Percentiles rank a stretch among this genome's conserved stretches.
Conservation (phyloP, 53 echinoderm and acorn worm species). For the Holothuria leucospilota region DNA sequence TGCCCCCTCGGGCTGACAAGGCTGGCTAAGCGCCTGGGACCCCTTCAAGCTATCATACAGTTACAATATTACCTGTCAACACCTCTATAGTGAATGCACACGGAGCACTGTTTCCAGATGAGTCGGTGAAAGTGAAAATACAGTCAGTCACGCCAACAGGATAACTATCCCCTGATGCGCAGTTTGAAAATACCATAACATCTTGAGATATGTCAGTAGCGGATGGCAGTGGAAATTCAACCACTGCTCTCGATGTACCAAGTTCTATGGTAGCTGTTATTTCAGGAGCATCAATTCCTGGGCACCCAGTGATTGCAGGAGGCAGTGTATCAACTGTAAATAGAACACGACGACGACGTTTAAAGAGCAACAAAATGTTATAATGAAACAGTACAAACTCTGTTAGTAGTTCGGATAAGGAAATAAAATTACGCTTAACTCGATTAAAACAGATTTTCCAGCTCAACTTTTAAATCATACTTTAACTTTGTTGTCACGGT, state of each 20-base stretch:
- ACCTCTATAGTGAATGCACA: not conserved
- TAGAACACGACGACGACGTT: not conserved
- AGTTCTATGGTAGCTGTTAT: not conserved
- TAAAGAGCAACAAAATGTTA: no score
- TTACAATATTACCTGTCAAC: not conserved
- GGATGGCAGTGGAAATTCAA: not conserved
- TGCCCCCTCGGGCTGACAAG: no score
- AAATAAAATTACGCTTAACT: no score
- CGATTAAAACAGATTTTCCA: no score
- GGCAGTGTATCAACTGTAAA: constrained; percentile 11
- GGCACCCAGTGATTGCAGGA: not conserved
- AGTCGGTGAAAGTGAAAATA: not conserved
- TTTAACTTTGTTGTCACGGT: no score
- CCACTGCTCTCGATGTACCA: not conserved
- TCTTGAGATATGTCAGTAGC: not conserved
- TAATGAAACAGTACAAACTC: no score
- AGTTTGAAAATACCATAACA: not conserved
- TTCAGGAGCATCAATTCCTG: not conserved
- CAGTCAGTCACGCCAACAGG: constrained; percentile 3
- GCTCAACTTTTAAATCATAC: no score
- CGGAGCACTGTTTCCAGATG: not conserved
- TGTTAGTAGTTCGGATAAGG: no score
- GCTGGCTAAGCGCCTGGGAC: no score
- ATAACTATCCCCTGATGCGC: not conserved
- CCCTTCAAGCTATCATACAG: no score